Percentiles rank a stretch among this genome's conserved stretches.
Evolutionary conservation across 2,888 invertebrate species (phyloP).

Genomic region (Phytoseiulus persimilis): DNA sequence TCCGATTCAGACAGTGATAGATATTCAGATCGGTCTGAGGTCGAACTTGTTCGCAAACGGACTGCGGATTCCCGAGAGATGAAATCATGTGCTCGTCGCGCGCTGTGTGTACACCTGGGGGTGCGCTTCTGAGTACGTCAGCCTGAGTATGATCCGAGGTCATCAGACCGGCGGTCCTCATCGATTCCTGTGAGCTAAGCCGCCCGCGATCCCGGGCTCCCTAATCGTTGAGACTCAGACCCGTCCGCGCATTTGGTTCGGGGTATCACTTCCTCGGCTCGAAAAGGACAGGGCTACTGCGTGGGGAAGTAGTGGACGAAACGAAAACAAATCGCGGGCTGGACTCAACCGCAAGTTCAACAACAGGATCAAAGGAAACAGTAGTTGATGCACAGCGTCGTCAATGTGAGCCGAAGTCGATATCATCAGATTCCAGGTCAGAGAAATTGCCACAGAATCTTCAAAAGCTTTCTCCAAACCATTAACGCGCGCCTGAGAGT

Average conservation of each 20-base stretch:
- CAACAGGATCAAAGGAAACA: background rate
- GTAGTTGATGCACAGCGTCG: background rate
- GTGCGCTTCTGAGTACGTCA: too few species aligned
- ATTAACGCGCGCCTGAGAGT: background rate
- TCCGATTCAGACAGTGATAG: too few species aligned
- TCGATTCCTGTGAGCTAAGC: background rate
- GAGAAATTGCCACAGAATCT: background rate
- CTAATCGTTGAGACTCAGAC: background rate
- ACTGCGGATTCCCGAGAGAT: too few species aligned
- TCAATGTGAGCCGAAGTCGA: background rate
- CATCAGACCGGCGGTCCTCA: background rate
- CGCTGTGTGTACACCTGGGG: too few species aligned
- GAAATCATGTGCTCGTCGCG: too few species aligned
- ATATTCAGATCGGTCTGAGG: too few species aligned
- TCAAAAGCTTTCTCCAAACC: background rate
- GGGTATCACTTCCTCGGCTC: background rate
- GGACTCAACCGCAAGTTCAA: background rate
- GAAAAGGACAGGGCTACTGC: background rate
- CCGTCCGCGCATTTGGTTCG: background rate
- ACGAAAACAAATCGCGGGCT: background rate
- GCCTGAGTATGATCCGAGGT: background rate
- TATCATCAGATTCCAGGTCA: background rate
- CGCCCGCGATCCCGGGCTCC: background rate
- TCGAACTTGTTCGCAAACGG: too few species aligned
- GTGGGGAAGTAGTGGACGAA: background rate